A percentile compares a stretch with the other conserved stretches of the same genome.
These are phyloP conservation scores for Hypena proboscidalis DNA, from an alignment of 2,888 invertebrate genomes.

Conservation along the genomic window DNA sequence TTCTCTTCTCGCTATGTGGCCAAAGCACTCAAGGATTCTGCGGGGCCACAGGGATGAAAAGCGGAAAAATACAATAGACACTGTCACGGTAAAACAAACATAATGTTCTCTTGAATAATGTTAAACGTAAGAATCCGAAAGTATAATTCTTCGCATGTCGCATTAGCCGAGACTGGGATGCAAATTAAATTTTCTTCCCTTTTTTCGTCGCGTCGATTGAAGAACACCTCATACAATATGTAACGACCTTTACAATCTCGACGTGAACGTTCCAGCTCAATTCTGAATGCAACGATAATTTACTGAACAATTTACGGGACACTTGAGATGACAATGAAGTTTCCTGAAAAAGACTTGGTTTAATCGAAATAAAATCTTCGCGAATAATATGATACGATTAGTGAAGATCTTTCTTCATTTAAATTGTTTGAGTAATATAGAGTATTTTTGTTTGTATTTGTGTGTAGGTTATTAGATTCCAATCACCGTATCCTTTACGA, in stretches of 20 bases:
- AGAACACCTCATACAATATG: slow-evolving; percentile 43
- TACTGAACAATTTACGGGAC: slow-evolving; percentile 1
- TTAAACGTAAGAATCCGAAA: slow-evolving; percentile 25
- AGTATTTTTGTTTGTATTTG: no score
- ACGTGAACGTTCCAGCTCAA: slow-evolving; percentile 37
- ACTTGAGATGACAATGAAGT: neutral
- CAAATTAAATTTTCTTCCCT: slow-evolving; percentile 54
- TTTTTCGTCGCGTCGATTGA: slow-evolving; percentile 38
- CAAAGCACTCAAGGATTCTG: no score
- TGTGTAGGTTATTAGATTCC: neutral
- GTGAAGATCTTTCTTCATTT: no score
- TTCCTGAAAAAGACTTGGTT: slow-evolving; percentile 1
- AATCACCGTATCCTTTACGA: neutral
- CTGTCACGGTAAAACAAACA: slow-evolving; percentile 27
- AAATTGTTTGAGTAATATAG: no score
- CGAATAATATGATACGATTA: neutral
- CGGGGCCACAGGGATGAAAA: no score
- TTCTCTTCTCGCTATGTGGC: no score
- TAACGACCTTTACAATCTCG: slow-evolving; percentile 37
- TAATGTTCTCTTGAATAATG: slow-evolving; percentile 30
- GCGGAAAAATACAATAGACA: slow-evolving; percentile 9
- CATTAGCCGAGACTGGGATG: slow-evolving; percentile 47
- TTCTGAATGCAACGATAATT: slow-evolving; percentile 29
- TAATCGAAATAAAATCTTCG: neutral
- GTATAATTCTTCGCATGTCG: slow-evolving; percentile 54